Evolutionary conservation across 2,888 invertebrate species (phyloP).

Genomic region (Gisinianus flammeolus): DNA sequence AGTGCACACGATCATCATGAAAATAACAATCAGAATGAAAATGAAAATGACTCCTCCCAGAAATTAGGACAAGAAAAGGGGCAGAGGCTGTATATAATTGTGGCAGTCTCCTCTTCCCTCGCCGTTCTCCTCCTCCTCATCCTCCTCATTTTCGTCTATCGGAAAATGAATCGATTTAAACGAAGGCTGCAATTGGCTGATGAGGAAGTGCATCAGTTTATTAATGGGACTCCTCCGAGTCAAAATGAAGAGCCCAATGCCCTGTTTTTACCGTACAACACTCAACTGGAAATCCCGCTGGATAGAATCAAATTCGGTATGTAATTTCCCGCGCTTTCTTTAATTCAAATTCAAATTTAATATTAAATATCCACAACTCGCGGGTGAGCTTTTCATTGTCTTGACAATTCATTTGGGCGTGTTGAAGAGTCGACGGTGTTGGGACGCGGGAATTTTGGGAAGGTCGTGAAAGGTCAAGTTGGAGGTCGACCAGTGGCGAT

Average conservation of each 20-base stretch:
- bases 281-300: neutral
- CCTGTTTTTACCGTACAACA: neutral
- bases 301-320: neutral
- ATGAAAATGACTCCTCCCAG: too few species aligned
- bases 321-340: neutral
- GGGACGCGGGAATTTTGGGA: slow-evolving; percentile 7
- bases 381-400: too few species aligned
- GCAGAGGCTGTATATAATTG: too few species aligned
- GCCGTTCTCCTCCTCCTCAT: too few species aligned
- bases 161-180: too few species aligned
- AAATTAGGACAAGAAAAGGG: too few species aligned
- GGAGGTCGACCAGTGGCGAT: neutral
- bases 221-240: neutral
- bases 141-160: too few species aligned
- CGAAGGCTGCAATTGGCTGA: neutral
- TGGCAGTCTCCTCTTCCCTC: too few species aligned
- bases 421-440: neutral
- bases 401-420: too few species aligned
- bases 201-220: neutral
- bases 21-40: too few species aligned
- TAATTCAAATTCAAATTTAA: slow-evolving; percentile 1
- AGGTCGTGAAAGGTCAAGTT: neutral
- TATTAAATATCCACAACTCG: too few species aligned
- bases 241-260: neutral
- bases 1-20: too few species aligned